Evolutionary conservation across 2,888 invertebrate genomes (phyloP), one percentile per base, ranked within the genome.

Genomic region (Noctua comes): DNA sequence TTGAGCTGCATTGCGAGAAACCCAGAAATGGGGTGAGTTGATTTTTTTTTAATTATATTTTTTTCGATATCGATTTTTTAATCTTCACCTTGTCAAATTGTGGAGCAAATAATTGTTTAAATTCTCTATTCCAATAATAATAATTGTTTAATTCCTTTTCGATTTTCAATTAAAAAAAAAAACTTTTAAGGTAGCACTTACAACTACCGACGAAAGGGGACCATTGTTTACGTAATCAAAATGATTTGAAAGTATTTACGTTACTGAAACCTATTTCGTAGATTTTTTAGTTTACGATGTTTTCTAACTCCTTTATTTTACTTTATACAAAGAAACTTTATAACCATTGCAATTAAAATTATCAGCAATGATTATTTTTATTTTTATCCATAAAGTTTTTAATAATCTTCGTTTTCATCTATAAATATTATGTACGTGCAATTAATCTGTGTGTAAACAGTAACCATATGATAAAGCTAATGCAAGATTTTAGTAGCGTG

Each of bases 21-120:
- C 79, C 83, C 86, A 86, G 88, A 86, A 82, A 95, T 96, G 95
- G 94, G 96, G 96, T 96, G 90, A 94, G 95, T 81, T 48, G 1
- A 36, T 27, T 24, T 43, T 59, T 80, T 79, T 76, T 51, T 79
- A 76, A 76, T 2, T 7, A n/a, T 11, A 16, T 48, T 43, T 43
- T 66, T 36, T 31, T 31, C 27, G 27, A 31, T 62, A 18, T 7
- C 1, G 3, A 8, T 27, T 27, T 27, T 59, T 27, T 27, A 40
- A 43, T n/a, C 16, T 40, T 16, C n/a, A 8, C 4, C 7, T n/a
- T 43, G 7, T 43, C 0, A n/a, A 66, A 16, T 8, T 43, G n/a
- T 1, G 8, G 1, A 4, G 24, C 24, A 6, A 13, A 13, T 65
- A 65, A 8, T 27, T 10, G 8, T n/a, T 66, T n/a, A 2, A 40